Percentiles rank a stretch among this genome's conserved stretches.
Conservation (phyloP, 2,797 vertebrate genomes). For the Gobio occitaniae region DNA sequence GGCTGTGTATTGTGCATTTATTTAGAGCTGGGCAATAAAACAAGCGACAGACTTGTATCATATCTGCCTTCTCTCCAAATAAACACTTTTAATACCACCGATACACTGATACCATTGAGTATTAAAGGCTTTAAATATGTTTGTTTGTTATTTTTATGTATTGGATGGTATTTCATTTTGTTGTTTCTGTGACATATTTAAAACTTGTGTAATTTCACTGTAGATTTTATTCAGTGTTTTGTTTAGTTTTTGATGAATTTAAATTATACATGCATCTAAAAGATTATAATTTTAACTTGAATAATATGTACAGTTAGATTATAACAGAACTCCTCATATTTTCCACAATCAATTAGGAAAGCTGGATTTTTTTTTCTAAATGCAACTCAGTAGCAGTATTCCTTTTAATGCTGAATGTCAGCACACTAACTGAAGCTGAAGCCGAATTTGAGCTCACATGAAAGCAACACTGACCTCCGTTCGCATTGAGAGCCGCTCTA, state of each 20-base stretch:
- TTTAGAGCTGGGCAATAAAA: neutral
- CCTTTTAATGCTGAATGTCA: conserved; percentile 15
- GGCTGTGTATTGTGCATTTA: neutral
- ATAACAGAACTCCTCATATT: neutral
- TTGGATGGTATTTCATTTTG: neutral
- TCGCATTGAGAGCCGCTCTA: conserved; percentile 28
- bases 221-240: neutral
- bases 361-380: neutral
- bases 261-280: neutral
- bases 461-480: conserved; percentile 38
- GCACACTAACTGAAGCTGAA: neutral
- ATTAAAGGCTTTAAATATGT: conserved; percentile 5
- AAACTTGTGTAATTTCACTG: neutral
- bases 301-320: neutral
- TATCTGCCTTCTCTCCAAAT: neutral
- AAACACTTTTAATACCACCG: neutral
- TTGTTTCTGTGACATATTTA: neutral
- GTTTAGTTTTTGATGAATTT: neutral
- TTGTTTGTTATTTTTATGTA: neutral
- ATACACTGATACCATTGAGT: neutral
- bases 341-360: neutral
- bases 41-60: neutral
- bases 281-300: neutral
- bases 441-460: conserved; percentile 29
- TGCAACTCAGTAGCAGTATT: neutral